Evolutionary conservation across 2,888 invertebrate species (phyloP).

Genomic region (Serrognathus titanus): DNA sequence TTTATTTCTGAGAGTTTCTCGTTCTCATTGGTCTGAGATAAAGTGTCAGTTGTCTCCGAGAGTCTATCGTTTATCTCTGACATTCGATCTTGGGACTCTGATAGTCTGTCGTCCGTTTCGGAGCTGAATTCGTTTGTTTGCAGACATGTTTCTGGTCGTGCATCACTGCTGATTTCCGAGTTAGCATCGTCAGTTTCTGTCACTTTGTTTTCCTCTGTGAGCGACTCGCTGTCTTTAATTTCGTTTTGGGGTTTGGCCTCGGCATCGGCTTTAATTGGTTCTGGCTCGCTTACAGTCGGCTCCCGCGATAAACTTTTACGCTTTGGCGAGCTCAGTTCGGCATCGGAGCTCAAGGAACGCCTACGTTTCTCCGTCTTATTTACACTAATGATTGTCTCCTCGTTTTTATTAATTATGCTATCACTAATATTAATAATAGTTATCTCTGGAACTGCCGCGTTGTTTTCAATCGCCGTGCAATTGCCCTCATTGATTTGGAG

Average conservation of each 20-base stretch:
- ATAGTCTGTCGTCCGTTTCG: not conserved
- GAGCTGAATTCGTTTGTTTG: not conserved
- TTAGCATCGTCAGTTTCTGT: not conserved
- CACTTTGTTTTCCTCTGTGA: not conserved
- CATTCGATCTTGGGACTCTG: not conserved
- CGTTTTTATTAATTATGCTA: slow-evolving; percentile 42
- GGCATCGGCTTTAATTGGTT: slow-evolving; percentile 20
- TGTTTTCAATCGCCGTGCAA: slow-evolving; percentile 21
- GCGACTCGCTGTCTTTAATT: not conserved
- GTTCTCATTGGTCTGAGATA: not conserved
- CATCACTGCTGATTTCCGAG: not conserved
- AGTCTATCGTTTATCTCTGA: slow-evolving; percentile 5
- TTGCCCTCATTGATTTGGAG: slow-evolving; percentile 20
- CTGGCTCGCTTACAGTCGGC: not conserved
- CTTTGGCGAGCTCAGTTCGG: slow-evolving; percentile 36
- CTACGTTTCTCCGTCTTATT: slow-evolving; percentile 37
- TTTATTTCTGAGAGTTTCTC: slow-evolving; percentile 5
- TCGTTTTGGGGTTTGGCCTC: slow-evolving; percentile 17
- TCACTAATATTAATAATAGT: slow-evolving; percentile 44
- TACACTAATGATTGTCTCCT: slow-evolving; percentile 44
- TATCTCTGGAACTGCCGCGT: slow-evolving; percentile 25
- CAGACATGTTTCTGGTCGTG: not conserved
- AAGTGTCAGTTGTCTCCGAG: slow-evolving; percentile 10
- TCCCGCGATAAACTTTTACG: slow-evolving; percentile 39
- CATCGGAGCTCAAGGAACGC: slow-evolving; percentile 37